These are phyloP conservation scores for Gastracanthus pulcherrimus DNA, from an alignment of 2,888 invertebrate species.

Conservation along the genomic window DNA sequence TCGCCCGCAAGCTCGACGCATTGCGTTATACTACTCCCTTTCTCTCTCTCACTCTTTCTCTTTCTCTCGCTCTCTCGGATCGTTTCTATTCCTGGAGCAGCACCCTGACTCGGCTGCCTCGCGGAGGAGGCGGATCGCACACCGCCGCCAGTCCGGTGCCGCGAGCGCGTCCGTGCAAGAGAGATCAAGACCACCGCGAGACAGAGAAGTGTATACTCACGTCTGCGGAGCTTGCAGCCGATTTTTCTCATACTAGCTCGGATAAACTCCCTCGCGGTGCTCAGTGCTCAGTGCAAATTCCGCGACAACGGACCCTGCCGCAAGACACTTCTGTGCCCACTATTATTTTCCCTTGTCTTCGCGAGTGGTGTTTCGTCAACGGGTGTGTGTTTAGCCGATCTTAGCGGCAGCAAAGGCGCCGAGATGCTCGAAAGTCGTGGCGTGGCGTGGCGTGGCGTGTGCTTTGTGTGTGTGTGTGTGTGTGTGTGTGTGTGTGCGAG, in stretches of 20 bases:
- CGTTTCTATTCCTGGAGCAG: constrained; percentile 77
- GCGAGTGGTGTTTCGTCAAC: neutral
- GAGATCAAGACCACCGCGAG: neutral
- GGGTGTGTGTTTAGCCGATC: neutral
- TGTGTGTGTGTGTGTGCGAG: neutral
- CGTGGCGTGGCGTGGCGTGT: neutral
- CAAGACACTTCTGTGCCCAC: too few species aligned
- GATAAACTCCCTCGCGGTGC: too few species aligned
- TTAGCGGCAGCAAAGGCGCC: too few species aligned
- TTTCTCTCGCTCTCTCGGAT: constrained; percentile 49
- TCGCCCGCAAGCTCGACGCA: constrained; percentile 61
- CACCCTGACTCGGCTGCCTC: constrained; percentile 41
- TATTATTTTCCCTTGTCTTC: too few species aligned
- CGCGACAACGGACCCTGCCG: too few species aligned
- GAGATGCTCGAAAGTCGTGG: too few species aligned
- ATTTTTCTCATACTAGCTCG: too few species aligned
- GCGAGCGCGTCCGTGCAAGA: constrained; percentile 31
- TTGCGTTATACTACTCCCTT: constrained; percentile 53
- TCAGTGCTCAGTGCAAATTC: too few species aligned
- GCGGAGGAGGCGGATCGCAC: constrained; percentile 4
- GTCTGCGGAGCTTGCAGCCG: too few species aligned
- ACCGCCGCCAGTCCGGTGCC: constrained; percentile 39
- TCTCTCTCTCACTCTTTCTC: constrained; percentile 14
- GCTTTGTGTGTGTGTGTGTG: neutral
- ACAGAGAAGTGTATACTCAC: neutral